These are phyloP conservation scores for Agelaius phoeniceus DNA, from an alignment of 2,113 vertebrate species.

Conservation along the genomic window DNA sequence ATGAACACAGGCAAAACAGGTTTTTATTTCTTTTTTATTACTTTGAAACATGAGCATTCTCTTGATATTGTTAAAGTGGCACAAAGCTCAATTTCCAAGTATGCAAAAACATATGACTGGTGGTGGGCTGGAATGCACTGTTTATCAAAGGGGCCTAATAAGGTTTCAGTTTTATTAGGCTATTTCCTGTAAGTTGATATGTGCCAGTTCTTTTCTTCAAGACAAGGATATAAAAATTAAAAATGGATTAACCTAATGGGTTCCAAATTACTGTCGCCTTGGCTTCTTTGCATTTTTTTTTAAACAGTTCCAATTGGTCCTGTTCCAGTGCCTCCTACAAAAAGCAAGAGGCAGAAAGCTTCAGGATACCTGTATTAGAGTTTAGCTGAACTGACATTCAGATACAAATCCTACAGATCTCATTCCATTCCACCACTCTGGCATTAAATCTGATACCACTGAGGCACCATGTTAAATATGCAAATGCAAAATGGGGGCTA, in stretches of 20 bases:
- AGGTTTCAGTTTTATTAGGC: conserved; percentile 56
- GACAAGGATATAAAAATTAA: conserved; percentile 63
- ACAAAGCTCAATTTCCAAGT: conserved; percentile 45
- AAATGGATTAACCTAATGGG: conserved; percentile 62
- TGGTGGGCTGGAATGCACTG: conserved; percentile 58
- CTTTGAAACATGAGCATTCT: conserved; percentile 35
- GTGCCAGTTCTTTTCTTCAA: conserved; percentile 60
- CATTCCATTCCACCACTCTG: neutral
- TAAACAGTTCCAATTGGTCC: neutral
- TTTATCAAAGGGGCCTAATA: conserved; percentile 69
- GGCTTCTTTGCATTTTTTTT: neutral
- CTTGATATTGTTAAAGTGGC: conserved; percentile 25
- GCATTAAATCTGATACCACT: neutral
- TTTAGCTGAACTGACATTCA: neutral
- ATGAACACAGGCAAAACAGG: conserved; percentile 9
- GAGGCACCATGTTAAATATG: neutral
- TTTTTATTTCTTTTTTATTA: conserved; percentile 41
- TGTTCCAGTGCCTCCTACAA: neutral
- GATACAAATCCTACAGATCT: neutral
- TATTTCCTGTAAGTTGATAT: conserved; percentile 61
- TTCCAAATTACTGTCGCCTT: conserved; percentile 49
- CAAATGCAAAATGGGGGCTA: neutral
- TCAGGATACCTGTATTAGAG: neutral
- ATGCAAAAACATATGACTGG: conserved; percentile 63
- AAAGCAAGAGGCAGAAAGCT: neutral